Evolutionary conservation across 2,113 vertebrate species (phyloP).

Genomic region (Naja naja): DNA sequence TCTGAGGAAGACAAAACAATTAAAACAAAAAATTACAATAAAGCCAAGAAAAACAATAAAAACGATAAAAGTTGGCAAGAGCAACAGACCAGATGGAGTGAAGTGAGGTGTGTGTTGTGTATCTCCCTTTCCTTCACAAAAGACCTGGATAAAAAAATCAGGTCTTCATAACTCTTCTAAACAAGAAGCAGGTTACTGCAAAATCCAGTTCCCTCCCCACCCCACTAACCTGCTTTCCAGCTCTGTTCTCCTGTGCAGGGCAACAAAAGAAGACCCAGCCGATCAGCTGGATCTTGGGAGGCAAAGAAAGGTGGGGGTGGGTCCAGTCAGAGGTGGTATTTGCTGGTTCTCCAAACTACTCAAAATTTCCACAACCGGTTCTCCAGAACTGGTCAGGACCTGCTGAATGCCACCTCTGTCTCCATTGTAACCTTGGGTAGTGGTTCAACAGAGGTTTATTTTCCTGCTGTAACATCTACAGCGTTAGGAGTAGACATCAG

Average conservation of each 20-base stretch:
- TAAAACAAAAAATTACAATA: not conserved
- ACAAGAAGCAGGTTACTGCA: not conserved
- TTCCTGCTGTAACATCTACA: not conserved
- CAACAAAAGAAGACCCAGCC: too few species aligned
- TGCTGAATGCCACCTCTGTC: not conserved
- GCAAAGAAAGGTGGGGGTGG: too few species aligned
- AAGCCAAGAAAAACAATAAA: not conserved
- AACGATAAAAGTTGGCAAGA: not conserved
- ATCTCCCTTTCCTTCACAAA: not conserved
- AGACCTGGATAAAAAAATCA: not conserved
- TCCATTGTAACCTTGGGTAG: not conserved
- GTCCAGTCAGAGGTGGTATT: too few species aligned
- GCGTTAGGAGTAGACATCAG: not conserved
- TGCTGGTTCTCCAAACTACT: too few species aligned
- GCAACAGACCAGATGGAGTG: not conserved
- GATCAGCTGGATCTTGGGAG: too few species aligned
- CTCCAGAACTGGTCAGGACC: too few species aligned
- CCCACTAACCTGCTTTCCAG: too few species aligned
- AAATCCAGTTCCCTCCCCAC: too few species aligned
- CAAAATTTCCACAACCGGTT: too few species aligned
- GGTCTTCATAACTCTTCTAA: not conserved
- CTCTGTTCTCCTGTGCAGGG: too few species aligned
- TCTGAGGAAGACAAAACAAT: not conserved
- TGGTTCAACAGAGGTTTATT: not conserved
- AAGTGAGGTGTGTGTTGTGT: not conserved